These are phyloP conservation scores for Melanotaenia parkinsoni DNA, from an alignment of 2,797 vertebrate species.

Conservation along the genomic window DNA sequence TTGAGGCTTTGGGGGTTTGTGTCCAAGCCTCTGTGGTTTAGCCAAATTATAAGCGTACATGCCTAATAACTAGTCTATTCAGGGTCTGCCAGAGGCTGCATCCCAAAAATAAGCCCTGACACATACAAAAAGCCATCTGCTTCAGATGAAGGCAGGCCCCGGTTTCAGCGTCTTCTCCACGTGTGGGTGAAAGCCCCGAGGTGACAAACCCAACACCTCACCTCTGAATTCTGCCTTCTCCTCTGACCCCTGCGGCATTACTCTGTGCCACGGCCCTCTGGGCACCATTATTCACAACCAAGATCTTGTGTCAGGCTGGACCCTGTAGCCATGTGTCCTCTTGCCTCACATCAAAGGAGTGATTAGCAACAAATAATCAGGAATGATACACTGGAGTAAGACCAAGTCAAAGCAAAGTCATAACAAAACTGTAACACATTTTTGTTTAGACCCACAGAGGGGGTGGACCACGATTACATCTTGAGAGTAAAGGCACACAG, in stretches of 20 bases:
- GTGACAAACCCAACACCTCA: conserved; percentile 83
- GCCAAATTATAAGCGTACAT: conserved; percentile 76
- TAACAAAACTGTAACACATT: conserved; percentile 26
- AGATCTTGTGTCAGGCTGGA: conserved; percentile 63
- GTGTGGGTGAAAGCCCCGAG: conserved; percentile 70
- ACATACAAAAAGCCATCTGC: conserved; percentile 81
- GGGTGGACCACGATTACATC: conserved; percentile 9
- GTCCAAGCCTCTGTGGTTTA: conserved; percentile 79
- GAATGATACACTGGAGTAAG: conserved; percentile 36
- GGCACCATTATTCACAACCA: conserved; percentile 71
- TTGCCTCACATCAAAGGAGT: conserved; percentile 56
- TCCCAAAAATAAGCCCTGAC: conserved; percentile 81
- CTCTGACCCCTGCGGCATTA: conserved; percentile 66
- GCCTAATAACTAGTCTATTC: conserved; percentile 79
- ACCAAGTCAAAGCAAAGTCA: conserved; percentile 8
- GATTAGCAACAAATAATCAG: conserved; percentile 62
- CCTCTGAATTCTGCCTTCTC: conserved; percentile 75
- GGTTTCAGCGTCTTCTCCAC: conserved; percentile 59
- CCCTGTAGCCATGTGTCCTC: conserved; percentile 66
- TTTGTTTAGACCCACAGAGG: conserved; percentile 38
- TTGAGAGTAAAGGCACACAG: conserved; percentile 17
- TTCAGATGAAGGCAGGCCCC: conserved; percentile 75
- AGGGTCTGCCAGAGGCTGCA: conserved; percentile 78
- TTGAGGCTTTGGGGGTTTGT: conserved; percentile 72
- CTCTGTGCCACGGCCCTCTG: conserved; percentile 58